Conservation (phyloP, 2,888 invertebrate genomes). For the Vannuccia rotundouncinata region DNA sequence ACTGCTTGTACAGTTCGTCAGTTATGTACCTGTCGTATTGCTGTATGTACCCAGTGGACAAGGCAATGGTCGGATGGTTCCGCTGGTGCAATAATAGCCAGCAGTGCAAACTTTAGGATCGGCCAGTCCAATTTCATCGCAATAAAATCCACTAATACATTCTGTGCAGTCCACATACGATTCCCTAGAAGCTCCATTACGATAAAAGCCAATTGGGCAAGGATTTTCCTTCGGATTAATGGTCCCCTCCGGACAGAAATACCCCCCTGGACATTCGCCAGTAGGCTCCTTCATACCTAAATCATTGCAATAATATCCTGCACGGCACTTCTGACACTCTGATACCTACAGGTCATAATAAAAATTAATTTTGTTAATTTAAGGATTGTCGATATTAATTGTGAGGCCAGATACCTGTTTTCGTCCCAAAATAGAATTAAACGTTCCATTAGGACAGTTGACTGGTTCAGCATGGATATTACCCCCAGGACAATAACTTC, state of each 20-base stretch:
- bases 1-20: no score
- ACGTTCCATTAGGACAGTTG: constrained; percentile 52
- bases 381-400: no score
- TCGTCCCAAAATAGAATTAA: constrained; percentile 46
- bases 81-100: constrained; percentile 49
- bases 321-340: constrained; percentile 45
- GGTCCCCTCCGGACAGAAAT: constrained; percentile 53
- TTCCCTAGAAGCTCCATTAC: constrained; percentile 48
- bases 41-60: background rate
- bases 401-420: no score
- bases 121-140: constrained; percentile 49
- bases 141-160: constrained; percentile 52
- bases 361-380: no score
- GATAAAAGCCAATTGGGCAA: constrained; percentile 52
- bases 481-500: constrained; percentile 52
- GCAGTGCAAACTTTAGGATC: constrained; percentile 46
- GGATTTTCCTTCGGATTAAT: constrained; percentile 44
- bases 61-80: constrained; percentile 43
- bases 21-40: constrained; percentile 5
- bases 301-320: background rate
- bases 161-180: constrained; percentile 46
- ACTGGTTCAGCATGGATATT: constrained; percentile 50
- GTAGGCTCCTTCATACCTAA: constrained; percentile 30
- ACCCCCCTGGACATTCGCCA: constrained; percentile 51
- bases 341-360: no score